Evolutionary conservation across 2,113 vertebrate genomes (phyloP).

Genomic region (Pelvicachromis taeniatus): DNA sequence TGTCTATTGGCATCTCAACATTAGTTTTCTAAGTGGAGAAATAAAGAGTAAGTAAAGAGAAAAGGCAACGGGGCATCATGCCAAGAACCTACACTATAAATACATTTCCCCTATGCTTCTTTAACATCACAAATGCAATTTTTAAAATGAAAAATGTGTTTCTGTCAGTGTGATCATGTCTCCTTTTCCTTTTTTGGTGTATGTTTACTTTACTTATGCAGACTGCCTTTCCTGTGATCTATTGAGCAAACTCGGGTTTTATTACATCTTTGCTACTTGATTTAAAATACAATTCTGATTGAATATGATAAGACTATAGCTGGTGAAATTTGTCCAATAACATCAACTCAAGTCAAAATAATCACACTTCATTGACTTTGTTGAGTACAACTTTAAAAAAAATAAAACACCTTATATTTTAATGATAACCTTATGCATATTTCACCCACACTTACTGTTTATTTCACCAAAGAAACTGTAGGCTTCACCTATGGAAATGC

Average conservation of each 20-base stretch:
- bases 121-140: neutral
- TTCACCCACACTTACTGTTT: neutral
- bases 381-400: neutral
- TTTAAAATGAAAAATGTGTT: neutral
- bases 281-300: neutral
- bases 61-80: neutral
- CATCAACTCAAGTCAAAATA: neutral
- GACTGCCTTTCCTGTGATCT: neutral
- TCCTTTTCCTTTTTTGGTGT: neutral
- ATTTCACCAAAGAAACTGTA: neutral
- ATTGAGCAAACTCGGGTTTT: neutral
- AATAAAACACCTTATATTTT: neutral
- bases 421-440: neutral
- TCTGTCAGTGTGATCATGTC: neutral
- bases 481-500: neutral
- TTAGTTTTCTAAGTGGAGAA: conserved; percentile 24
- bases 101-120: neutral
- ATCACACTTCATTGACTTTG: neutral
- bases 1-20: conserved; percentile 39
- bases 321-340: neutral
- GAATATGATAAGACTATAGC: neutral
- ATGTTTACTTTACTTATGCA: neutral
- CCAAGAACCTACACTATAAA: conserved; percentile 7
- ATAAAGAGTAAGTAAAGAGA: neutral
- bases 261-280: neutral